Conservation (phyloP, 1,140 invertebrate species). For the Gonioctena quinquepunctata region DNA sequence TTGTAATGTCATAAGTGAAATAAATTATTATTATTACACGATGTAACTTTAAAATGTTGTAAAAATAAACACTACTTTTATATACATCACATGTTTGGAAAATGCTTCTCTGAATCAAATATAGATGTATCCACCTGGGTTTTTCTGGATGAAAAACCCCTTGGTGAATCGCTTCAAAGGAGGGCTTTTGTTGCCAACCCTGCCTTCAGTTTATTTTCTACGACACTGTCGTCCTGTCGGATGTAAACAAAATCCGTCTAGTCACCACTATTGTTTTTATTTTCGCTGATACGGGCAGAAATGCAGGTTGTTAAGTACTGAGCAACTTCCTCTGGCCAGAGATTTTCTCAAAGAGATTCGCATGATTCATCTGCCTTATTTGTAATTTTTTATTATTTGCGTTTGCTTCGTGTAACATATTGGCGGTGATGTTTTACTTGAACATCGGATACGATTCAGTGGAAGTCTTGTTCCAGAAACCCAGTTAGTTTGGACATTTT, state of each 20-base stretch:
- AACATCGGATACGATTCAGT: neutral
- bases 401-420: neutral
- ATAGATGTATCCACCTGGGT: too few relatives aligned
- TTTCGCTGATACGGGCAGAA: too few relatives aligned
- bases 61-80: too few relatives aligned
- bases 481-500: neutral
- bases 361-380: neutral
- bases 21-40: too few relatives aligned
- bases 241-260: neutral
- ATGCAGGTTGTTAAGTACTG: neutral
- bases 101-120: too few relatives aligned
- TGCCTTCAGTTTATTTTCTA: too few relatives aligned
- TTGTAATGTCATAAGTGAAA: too few relatives aligned
- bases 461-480: neutral
- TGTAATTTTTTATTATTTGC: neutral
- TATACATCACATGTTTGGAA: too few relatives aligned
- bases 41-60: too few relatives aligned
- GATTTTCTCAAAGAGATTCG: conserved; percentile 3
- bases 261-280: neutral
- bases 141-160: too few relatives aligned
- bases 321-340: neutral
- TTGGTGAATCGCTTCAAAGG: too few relatives aligned
- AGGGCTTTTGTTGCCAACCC: too few relatives aligned
- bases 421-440: neutral
- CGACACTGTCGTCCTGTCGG: neutral